Evolutionary conservation across 2,888 invertebrate species (phyloP).

Genomic region (Drosophila fungiperda): DNA sequence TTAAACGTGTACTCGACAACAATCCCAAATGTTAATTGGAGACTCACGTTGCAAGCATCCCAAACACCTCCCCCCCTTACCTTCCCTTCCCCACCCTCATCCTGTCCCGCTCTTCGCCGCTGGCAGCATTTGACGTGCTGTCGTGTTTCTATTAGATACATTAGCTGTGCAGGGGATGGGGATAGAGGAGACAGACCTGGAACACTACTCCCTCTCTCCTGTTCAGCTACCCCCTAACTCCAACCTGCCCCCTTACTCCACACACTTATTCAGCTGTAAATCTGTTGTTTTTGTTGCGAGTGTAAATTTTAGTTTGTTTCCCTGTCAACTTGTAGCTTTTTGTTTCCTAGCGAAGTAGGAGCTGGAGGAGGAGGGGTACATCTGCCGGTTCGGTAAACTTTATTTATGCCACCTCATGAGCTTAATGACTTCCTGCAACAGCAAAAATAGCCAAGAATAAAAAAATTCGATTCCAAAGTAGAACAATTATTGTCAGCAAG

Average conservation of each 20-base stretch:
- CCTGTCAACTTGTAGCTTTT: slow-evolving; percentile 52
- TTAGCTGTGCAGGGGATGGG: slow-evolving; percentile 54
- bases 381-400: slow-evolving; percentile 54
- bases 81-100: not conserved
- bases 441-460: slow-evolving; percentile 35
- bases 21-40: slow-evolving; percentile 80
- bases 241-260: not conserved
- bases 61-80: not conserved
- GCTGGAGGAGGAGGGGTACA: not conserved
- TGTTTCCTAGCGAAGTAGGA: not conserved
- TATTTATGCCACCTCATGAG: slow-evolving; percentile 73
- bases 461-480: slow-evolving; percentile 39
- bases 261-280: not conserved
- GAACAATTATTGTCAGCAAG: slow-evolving; percentile 56
- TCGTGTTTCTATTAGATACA: slow-evolving; percentile 81
- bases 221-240: not conserved
- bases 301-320: slow-evolving; percentile 69
- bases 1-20: slow-evolving; percentile 76
- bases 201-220: not conserved
- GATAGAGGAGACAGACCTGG: not conserved
- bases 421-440: slow-evolving; percentile 78
- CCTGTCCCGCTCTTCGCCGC: slow-evolving; percentile 17
- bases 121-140: slow-evolving; percentile 72
- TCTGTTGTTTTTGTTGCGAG: slow-evolving; percentile 48
- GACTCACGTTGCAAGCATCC: slow-evolving; percentile 61